Percentiles rank a stretch among this genome's conserved stretches.
Evolutionary conservation across 2,888 invertebrate species (phyloP).

Genomic region (Tenthredo distinguenda): DNA sequence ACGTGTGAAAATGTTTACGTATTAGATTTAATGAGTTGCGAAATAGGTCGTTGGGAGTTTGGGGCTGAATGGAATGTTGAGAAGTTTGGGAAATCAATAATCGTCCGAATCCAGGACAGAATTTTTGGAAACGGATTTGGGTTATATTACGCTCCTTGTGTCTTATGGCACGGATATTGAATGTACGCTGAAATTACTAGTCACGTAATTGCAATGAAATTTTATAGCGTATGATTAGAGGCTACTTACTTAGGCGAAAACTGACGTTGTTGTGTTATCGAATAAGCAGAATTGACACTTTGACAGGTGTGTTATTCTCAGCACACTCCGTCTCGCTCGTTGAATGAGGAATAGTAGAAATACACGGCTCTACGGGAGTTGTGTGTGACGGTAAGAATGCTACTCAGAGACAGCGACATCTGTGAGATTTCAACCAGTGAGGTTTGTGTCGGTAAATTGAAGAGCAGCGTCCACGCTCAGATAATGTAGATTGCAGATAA

Average conservation of each 20-base stretch:
- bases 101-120: conserved; percentile 1
- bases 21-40: not conserved
- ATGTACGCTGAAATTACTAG: not conserved
- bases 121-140: not conserved
- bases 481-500: not conserved
- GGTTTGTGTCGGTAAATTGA: not conserved
- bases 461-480: not conserved
- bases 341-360: not conserved
- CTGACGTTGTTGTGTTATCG: not conserved
- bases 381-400: not conserved
- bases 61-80: not conserved
- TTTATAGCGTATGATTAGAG: not conserved
- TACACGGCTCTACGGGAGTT: not conserved
- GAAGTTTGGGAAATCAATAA: conserved; percentile 26
- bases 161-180: not conserved
- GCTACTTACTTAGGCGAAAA: not conserved
- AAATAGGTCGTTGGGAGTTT: not conserved
- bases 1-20: not conserved
- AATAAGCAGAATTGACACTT: not conserved
- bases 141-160: not conserved
- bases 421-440: not conserved
- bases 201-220: not conserved
- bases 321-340: not conserved
- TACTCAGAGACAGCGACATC: not conserved
- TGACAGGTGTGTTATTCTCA: conserved; percentile 9